These are phyloP conservation scores for Petaurus breviceps DNA, from an alignment of 2,113 vertebrate genomes.

Conservation along the genomic window DNA sequence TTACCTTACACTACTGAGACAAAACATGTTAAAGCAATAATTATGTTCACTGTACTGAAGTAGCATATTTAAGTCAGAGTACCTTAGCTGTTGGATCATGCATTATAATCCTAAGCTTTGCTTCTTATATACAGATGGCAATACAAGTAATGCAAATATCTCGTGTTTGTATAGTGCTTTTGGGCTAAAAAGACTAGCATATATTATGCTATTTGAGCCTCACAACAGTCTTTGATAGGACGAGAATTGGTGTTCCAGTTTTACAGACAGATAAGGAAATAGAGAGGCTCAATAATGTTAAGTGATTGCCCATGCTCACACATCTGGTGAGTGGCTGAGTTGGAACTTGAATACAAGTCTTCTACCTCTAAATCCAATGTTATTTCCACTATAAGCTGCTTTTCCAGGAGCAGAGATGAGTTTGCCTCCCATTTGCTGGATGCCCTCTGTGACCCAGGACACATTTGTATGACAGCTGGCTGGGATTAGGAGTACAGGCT, in stretches of 20 bases:
- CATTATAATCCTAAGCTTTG: neutral
- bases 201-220: neutral
- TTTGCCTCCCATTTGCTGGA: neutral
- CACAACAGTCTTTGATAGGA: neutral
- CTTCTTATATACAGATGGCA: neutral
- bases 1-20: neutral
- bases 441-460: neutral
- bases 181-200: neutral
- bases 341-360: slow-evolving; percentile 2
- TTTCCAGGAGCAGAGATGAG: neutral
- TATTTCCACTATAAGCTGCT: neutral
- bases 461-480: fast-evolving
- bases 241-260: neutral
- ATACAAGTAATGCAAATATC: neutral
- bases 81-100: neutral
- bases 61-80: neutral
- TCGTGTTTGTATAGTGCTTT: neutral
- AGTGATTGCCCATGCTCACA: neutral
- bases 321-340: neutral
- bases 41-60: neutral
- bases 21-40: neutral
- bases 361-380: neutral
- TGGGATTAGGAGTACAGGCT: fast-evolving
- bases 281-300: neutral
- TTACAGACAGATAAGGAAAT: neutral